Percentiles rank a stretch among this genome's conserved stretches.
Evolutionary conservation across 2,888 invertebrate genomes (phyloP).

Genomic region (Ophioninae sp.): DNA sequence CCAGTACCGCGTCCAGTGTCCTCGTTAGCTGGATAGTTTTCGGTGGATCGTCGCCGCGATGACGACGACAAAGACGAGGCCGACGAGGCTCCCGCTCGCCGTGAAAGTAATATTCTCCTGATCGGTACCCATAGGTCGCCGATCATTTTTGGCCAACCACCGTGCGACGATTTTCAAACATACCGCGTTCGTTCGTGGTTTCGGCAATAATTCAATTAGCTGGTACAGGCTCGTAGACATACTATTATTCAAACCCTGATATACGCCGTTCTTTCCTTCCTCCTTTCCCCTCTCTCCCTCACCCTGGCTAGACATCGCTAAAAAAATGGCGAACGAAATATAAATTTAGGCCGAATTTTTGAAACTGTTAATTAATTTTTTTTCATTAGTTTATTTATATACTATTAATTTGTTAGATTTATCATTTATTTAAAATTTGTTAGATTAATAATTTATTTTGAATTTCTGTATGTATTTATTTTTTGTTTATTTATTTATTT

Average conservation of each 20-base stretch:
- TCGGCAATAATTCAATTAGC: conserved; percentile 80
- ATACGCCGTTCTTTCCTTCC: conserved; percentile 54
- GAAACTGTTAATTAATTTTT: no score
- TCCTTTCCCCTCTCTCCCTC: background rate
- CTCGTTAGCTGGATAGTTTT: conserved; percentile 47
- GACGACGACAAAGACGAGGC: conserved; percentile 45
- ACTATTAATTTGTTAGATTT: no score
- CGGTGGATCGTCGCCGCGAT: conserved; percentile 39
- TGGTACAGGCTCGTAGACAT: conserved; percentile 75
- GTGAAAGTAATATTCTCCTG: conserved; percentile 67
- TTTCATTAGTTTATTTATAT: no score
- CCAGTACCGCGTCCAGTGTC: conserved; percentile 38
- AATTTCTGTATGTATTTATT: no score
- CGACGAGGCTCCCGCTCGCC: conserved; percentile 56
- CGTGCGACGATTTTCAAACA: conserved; percentile 55
- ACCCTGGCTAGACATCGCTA: no score
- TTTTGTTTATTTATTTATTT: no score
- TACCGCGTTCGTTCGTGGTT: conserved; percentile 66
- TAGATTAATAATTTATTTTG: no score
- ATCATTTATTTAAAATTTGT: no score
- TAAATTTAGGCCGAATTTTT: no score
- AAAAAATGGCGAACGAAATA: no score
- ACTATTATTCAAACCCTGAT: conserved; percentile 77
- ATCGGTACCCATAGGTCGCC: conserved; percentile 56
- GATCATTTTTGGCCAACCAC: conserved; percentile 58